Percentiles rank a stretch among this genome's conserved stretches.
Conservation (phyloP, 2,113 vertebrate genomes). For the Mustela nigripes region DNA sequence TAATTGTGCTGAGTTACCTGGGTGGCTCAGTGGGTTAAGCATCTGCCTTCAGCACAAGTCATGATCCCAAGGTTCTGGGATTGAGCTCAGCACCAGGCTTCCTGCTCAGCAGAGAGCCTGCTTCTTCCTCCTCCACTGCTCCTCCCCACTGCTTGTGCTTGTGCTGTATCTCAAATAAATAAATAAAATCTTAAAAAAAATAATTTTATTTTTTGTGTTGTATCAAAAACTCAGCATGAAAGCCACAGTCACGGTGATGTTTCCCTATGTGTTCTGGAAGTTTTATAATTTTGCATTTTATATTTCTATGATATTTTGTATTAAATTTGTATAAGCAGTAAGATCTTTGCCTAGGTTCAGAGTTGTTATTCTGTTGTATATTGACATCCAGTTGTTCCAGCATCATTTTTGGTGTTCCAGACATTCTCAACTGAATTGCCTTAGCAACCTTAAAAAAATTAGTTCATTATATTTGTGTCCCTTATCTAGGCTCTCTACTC, state of each 20-base stretch:
- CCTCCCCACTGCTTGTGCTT: neutral
- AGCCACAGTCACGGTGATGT: neutral
- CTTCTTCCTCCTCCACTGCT: neutral
- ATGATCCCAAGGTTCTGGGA: neutral
- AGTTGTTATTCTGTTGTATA: neutral
- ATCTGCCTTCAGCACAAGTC: neutral
- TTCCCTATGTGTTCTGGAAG: neutral
- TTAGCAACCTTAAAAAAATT: neutral
- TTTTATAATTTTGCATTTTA: neutral
- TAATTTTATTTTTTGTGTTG: neutral
- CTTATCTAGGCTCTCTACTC: neutral
- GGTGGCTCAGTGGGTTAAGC: neutral
- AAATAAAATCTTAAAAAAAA: neutral
- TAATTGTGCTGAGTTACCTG: neutral
- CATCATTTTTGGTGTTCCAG: neutral
- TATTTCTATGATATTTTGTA: neutral
- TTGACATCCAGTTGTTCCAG: neutral
- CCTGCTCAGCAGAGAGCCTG: neutral
- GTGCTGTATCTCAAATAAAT: neutral
- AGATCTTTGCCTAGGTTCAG: neutral
- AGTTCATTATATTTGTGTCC: neutral
- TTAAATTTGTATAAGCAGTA: neutral
- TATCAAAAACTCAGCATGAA: neutral
- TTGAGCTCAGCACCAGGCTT: neutral
- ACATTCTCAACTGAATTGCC: neutral